Base-by-base conservation (phyloP, 2,797 vertebrate species). In the Syngnathus rostellatus region DNA sequence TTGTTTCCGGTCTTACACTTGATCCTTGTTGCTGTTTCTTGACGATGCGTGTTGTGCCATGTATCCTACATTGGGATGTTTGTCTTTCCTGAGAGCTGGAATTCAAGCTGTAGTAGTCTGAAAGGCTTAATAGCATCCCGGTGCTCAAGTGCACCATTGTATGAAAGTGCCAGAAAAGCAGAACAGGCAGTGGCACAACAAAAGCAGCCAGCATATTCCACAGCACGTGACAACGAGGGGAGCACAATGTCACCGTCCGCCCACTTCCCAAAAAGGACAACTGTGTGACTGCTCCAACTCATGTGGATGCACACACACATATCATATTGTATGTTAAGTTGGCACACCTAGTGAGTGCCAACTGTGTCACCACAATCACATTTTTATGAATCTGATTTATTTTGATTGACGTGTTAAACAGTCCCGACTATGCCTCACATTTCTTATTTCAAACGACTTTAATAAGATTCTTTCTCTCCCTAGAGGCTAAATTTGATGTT, bases 111-210 rank as follows among this genome's bases (percentile, higher is more conserved):
- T 89, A 87, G 84, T 88, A 85, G 86, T 86, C 85, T 88, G 85
- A 90, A 85, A 87, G 89, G 88, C 88, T 87, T 82, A 88, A 88
- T 90, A 88, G 87, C 89, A 88, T 89, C 83, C 80, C 83, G 80
- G 84, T 80, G 87, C 87, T 87, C 83, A 89, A 85, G 87, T 89
- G 83, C 86, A 87, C 89, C 85, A 91, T 92, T 92, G 92, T 89
- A 88, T 90, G 90, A 92, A 93, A 92, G 86, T 90, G 91, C 91
- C 89, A 92, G 91, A 92, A 91, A 90, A 88, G 91, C 91, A 92
- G 88, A 92, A 92, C 85, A 72, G 84, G 82, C 81, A 79, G 81
- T 62, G 82, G 66, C 82, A 71, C 83, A 86, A 92, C 92, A 92
- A 93, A 91, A 79, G 88, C 85, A 86, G 85, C 91, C 88, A 91